Conservation (phyloP, 2,113 vertebrate genomes). For the Chelonoidis abingdonii region DNA sequence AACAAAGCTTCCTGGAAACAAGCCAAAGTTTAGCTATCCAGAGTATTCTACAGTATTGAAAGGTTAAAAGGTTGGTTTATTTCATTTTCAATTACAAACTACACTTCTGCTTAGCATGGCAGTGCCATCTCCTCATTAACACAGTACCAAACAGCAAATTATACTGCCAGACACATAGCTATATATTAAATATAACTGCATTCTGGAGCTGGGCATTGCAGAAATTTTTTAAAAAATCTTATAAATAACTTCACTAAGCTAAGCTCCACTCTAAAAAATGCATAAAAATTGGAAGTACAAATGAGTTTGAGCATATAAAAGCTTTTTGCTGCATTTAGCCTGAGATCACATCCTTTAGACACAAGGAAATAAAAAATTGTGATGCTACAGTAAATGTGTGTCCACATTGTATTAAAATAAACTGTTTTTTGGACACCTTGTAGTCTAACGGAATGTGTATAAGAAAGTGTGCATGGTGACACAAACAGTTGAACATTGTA, state of each 20-base stretch:
- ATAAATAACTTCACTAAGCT: background rate
- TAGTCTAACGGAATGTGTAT: constrained; percentile 19
- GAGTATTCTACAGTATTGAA: constrained; percentile 11
- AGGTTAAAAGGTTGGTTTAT: constrained; percentile 55
- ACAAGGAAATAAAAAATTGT: constrained; percentile 36
- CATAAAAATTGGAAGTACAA: background rate
- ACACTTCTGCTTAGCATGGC: background rate
- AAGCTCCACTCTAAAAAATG: background rate
- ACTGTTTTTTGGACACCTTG: constrained; percentile 33
- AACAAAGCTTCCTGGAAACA: constrained; percentile 44
- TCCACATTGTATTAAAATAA: constrained; percentile 36
- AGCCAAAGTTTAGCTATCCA: background rate
- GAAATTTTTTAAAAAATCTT: background rate
- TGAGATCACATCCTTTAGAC: constrained; percentile 1
- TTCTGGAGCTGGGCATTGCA: background rate
- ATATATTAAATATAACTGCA: background rate
- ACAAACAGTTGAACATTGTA: constrained; percentile 40
- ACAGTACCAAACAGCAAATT: background rate
- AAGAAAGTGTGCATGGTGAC: constrained; percentile 48
- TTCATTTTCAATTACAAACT: constrained; percentile 45
- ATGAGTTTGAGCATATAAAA: constrained; percentile 6
- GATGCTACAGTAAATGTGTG: background rate
- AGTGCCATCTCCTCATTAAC: constrained; percentile 53
- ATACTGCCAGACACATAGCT: background rate
- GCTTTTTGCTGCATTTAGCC: constrained; percentile 23